Evolutionary conservation across 2,888 invertebrate genomes (phyloP), one percentile per base, ranked within the genome.

Genomic region (Caenorhabditis wallacei): DNA sequence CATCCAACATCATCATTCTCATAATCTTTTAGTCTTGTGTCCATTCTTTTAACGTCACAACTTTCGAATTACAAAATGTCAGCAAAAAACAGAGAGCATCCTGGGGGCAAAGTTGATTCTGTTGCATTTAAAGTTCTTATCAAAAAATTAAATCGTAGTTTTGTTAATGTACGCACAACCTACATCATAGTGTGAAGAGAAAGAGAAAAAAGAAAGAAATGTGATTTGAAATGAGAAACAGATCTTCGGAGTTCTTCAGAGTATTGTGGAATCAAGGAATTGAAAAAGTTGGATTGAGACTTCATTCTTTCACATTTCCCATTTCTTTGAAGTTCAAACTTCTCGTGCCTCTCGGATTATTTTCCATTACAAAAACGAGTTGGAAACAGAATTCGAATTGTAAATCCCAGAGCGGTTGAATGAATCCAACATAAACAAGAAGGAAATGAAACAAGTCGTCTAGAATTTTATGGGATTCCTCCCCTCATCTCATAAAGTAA

Each of bases 31-130:
- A 56, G 30, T 64, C 56, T 66, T 22, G 43, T 63, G 53, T 24
- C 26, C 64, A 43, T n/a, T 46, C 51, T 61, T 37, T 26, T 37
- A 53, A 68, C 75, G 68, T 68, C 66, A 75, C 54, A 20, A 30
- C 30, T 48, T 46, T 48, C n/a, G 48, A 64, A 64, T 72, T 68
- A 57, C 68, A 48, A 68, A 66, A 75, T 68, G 75, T 75, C 68
- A 68, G 68, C 68, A 68, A 75, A 72, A 70, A 54, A 56, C 56
- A 46, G 46, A 37, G 46, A 40, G 20, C 48, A 69, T 69, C 48
- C 43, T 37, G 56, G 68, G n/a, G 59, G 22, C 54, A 75, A 66
- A 59, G 75, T 59, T 48, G 22, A 35, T 46, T 35, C 74, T 43
- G 61, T 22, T 8, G 16, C 40, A 59, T 43, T 43, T 22, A 26